Conservation (phyloP, 2,888 invertebrate genomes). For the Heliconius ethilla region DNA sequence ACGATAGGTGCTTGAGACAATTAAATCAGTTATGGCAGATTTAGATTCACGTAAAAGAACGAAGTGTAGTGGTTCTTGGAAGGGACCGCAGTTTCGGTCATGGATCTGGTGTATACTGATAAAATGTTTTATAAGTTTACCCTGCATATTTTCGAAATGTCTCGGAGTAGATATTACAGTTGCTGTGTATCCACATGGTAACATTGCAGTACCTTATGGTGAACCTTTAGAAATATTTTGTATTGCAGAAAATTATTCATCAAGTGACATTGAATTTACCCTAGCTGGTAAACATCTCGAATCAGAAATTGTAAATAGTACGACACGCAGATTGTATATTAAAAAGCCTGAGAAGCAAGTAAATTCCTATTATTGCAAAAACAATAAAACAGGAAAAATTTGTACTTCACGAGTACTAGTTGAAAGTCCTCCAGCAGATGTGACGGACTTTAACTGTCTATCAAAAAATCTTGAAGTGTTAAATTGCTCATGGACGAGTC, state of each 20-base stretch:
- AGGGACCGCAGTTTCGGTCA: conserved; percentile 60
- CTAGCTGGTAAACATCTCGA: conserved; percentile 49
- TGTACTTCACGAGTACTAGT: conserved; percentile 65
- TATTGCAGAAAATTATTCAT: conserved; percentile 73
- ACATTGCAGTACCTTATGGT: conserved; percentile 82
- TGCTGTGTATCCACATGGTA: conserved; percentile 79
- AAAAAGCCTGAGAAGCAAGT: conserved; percentile 78
- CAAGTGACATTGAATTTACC: conserved; percentile 73
- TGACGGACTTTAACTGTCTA: conserved; percentile 87
- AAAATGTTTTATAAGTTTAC: conserved; percentile 65
- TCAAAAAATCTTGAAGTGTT: conserved; percentile 88
- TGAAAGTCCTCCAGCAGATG: conserved; percentile 82
- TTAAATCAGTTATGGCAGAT: conserved; percentile 65
- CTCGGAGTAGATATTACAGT: conserved; percentile 61
- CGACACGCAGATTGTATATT: conserved; percentile 83
- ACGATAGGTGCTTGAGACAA: conserved; percentile 50
- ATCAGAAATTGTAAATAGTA: conserved; percentile 82
- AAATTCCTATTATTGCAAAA: conserved; percentile 80
- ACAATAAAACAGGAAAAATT: conserved; percentile 57
- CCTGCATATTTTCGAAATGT: conserved; percentile 66
- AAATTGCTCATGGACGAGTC: conserved; percentile 87
- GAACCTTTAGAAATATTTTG: conserved; percentile 84
- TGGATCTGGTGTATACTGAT: conserved; percentile 70
- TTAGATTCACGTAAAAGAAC: conserved; percentile 57
- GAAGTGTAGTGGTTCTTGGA: conserved; percentile 63